Percentiles rank a stretch among this genome's conserved stretches.
Conservation (phyloP, 2,797 vertebrate genomes). For the Pogonophryne albipinna region DNA sequence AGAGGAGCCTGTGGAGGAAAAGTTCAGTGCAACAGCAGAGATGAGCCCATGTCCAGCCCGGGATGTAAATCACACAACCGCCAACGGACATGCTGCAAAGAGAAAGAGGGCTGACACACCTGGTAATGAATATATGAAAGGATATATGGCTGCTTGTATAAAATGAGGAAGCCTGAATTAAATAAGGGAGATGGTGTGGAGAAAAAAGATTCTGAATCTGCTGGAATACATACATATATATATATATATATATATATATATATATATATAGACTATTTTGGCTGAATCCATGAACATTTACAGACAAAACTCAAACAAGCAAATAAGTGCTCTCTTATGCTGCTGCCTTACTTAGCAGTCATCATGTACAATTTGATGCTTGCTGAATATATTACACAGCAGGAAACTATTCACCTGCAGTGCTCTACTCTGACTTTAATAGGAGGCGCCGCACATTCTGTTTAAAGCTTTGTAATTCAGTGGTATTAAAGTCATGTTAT, state of each 20-base stretch:
- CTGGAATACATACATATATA: not conserved
- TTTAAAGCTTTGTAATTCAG: conserved; percentile 16
- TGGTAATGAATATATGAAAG: conserved; percentile 84
- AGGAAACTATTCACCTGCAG: conserved; percentile 19
- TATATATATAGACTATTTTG: not conserved
- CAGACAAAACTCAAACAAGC: no score
- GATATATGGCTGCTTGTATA: not conserved
- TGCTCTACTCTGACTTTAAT: not conserved
- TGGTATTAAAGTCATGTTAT: not conserved
- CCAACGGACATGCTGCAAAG: conserved; percentile 87
- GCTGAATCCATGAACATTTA: not conserved
- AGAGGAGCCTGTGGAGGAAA: conserved; percentile 87
- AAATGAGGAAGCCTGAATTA: not conserved
- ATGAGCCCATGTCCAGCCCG: conserved; percentile 84
- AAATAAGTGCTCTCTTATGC: not conserved
- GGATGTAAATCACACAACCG: conserved; percentile 68
- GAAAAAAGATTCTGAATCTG: not conserved
- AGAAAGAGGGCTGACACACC: conserved; percentile 87
- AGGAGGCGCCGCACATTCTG: not conserved
- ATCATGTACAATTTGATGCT: not conserved
- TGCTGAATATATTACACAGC: not conserved
- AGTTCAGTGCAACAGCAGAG: conserved; percentile 75
- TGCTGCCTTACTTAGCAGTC: not conserved
- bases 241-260: no score
- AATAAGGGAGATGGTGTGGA: no score